These are phyloP conservation scores for Melanargia galathea DNA, from an alignment of 2,888 invertebrate species.

Conservation along the genomic window DNA sequence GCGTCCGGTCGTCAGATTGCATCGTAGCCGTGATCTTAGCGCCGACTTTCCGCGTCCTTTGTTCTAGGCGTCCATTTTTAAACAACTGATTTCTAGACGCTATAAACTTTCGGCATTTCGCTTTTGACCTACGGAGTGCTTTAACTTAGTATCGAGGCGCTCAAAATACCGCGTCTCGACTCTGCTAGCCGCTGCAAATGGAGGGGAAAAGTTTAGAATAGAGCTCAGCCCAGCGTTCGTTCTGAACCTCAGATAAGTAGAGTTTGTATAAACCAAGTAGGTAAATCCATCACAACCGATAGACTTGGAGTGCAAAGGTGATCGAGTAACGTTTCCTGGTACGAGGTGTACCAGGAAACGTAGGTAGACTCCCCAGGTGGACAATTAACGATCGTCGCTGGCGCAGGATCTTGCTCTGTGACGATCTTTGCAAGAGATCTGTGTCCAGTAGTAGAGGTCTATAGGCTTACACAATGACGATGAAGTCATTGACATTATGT, in stretches of 20 bases:
- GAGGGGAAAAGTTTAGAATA: constrained; percentile 41
- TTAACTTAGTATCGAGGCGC: constrained; percentile 41
- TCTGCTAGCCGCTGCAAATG: constrained; percentile 35
- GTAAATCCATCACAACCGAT: too few species aligned
- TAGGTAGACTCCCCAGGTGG: too few species aligned
- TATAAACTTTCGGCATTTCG: constrained; percentile 52
- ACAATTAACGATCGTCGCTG: too few species aligned
- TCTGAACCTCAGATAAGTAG: constrained; percentile 17
- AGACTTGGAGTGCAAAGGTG: too few species aligned
- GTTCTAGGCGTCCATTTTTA: constrained; percentile 64
- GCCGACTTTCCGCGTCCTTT: constrained; percentile 59
- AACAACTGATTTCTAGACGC: constrained; percentile 65
- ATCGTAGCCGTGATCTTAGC: constrained; percentile 67
- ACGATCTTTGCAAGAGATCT: too few species aligned
- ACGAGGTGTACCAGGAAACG: too few species aligned
- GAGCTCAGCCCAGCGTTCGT: constrained; percentile 33
- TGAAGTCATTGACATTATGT: too few species aligned
- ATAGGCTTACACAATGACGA: too few species aligned
- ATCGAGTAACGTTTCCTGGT: too few species aligned
- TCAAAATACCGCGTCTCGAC: constrained; percentile 40
- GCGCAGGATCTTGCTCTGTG: too few species aligned
- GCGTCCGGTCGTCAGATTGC: constrained; percentile 51
- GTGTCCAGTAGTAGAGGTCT: too few species aligned
- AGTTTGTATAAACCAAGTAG: background rate
- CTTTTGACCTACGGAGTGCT: constrained; percentile 44